Evolutionary conservation across 1,140 invertebrate genomes (phyloP).

Genomic region (Psilanteris sp.): DNA sequence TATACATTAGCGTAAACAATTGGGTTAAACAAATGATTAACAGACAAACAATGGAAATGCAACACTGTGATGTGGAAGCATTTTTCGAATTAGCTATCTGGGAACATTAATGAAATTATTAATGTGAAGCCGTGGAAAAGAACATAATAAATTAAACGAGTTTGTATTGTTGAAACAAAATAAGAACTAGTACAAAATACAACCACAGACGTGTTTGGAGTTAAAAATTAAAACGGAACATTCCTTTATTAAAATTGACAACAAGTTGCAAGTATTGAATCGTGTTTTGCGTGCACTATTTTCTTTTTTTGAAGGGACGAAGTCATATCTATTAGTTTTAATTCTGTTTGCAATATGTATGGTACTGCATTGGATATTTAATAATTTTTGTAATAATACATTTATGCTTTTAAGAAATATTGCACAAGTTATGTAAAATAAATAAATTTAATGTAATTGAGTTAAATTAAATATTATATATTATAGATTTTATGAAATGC

Average conservation of each 20-base stretch:
- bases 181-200: constrained; percentile 15
- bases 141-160: neutral
- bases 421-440: no score
- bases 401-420: no score
- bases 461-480: no score
- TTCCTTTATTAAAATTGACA: constrained; percentile 21
- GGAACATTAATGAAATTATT: constrained; percentile 50
- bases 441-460: no score
- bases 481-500: no score
- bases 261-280: constrained; percentile 44
- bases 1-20: neutral
- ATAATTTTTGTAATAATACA: neutral
- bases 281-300: constrained; percentile 57
- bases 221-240: constrained; percentile 18
- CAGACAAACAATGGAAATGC: no score
- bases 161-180: no score
- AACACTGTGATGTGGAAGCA: no score
- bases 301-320: constrained; percentile 1
- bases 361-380: no score
- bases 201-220: constrained; percentile 16
- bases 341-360: no score
- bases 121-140: constrained; percentile 17
- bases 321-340: constrained; percentile 7
- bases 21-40: no score
- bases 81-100: constrained; percentile 50